These are phyloP conservation scores for Drosophila demipolita DNA, from an alignment of 2,888 invertebrate genomes.

Conservation along the genomic window DNA sequence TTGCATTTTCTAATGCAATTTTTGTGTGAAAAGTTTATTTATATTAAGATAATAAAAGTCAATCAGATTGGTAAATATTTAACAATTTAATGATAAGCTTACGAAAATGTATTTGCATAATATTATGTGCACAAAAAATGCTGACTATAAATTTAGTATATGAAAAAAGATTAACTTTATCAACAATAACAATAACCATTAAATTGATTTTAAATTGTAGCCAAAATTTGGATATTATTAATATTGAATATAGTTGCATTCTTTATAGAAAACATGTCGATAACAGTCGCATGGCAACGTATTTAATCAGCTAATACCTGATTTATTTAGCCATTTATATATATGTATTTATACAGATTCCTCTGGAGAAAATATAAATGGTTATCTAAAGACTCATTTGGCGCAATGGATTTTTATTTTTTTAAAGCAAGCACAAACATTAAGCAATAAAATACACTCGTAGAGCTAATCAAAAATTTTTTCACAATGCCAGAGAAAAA, in stretches of 20 bases:
- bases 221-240: too few species aligned
- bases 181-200: neutral
- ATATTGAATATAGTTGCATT: neutral
- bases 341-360: neutral
- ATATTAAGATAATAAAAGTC: constrained; percentile 13
- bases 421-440: constrained; percentile 19
- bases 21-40: constrained; percentile 6
- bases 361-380: neutral
- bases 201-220: neutral
- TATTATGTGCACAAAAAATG: neutral
- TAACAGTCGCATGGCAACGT: too few species aligned
- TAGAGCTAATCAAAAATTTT: constrained; percentile 34
- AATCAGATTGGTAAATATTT: constrained; percentile 11
- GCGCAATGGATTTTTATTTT: neutral
- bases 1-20: constrained; percentile 30
- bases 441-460: constrained; percentile 5
- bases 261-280: neutral
- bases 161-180: too few species aligned
- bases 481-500: constrained; percentile 24
- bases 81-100: neutral
- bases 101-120: neutral
- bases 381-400: neutral
- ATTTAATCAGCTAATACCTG: neutral
- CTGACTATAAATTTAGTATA: neutral
- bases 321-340: neutral